Evolutionary conservation across 2,888 invertebrate species (phyloP).

Genomic region (Kryphioiulus occultus): DNA sequence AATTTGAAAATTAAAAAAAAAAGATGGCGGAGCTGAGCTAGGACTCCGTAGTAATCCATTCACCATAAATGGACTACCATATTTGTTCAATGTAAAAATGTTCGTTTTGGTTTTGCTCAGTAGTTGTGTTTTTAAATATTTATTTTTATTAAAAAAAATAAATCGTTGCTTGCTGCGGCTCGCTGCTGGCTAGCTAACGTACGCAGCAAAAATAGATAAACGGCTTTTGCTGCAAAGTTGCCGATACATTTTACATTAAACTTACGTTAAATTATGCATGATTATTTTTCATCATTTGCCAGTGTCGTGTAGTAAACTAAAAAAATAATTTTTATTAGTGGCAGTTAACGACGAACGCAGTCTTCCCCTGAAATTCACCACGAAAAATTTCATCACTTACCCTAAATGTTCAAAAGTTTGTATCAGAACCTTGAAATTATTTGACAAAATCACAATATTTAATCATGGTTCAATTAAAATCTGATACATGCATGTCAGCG

Average conservation of each 20-base stretch:
- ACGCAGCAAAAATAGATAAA: background rate
- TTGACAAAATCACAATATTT: too few relatives aligned
- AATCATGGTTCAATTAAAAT: too few relatives aligned
- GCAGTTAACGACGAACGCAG: background rate
- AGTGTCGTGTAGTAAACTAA: background rate
- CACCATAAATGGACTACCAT: background rate
- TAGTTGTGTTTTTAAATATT: background rate
- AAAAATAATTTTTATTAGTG: background rate
- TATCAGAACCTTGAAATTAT: too few relatives aligned
- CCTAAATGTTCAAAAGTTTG: too few relatives aligned
- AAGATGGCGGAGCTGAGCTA: background rate
- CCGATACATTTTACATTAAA: background rate
- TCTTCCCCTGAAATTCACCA: too few relatives aligned
- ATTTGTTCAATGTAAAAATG: conserved; percentile 8
- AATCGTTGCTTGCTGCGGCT: background rate
- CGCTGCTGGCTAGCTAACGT: background rate
- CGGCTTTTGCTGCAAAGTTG: background rate
- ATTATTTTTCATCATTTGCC: background rate
- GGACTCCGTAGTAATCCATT: background rate
- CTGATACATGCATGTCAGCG: too few relatives aligned
- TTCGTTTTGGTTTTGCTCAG: background rate
- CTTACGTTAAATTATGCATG: background rate
- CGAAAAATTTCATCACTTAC: too few relatives aligned
- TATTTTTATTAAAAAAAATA: too few relatives aligned
- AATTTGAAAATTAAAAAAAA: too few relatives aligned